Percentiles rank a stretch among this genome's conserved stretches.
These are phyloP conservation scores for Amblyopsis rosae DNA, from an alignment of 2,113 vertebrate genomes.

Conservation along the genomic window DNA sequence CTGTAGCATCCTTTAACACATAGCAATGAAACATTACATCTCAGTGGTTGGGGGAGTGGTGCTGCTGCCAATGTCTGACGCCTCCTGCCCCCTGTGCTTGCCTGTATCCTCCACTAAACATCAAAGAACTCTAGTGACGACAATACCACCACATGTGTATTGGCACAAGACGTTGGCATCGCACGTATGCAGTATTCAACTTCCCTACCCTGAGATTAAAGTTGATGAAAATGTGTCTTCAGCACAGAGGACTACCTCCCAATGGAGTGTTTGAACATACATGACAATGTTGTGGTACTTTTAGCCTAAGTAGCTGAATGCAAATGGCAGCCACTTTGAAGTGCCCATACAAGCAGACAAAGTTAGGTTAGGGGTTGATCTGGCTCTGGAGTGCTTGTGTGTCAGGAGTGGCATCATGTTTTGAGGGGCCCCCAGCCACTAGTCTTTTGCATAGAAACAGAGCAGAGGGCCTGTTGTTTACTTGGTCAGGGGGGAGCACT, in stretches of 20 bases:
- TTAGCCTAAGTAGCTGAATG: constrained; percentile 40
- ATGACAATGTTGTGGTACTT: constrained; percentile 64
- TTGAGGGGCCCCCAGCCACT: constrained; percentile 57
- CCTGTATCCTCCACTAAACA: constrained; percentile 52
- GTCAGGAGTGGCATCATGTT: constrained; percentile 58
- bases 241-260: constrained; percentile 52
- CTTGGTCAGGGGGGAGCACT: constrained; percentile 60
- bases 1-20: constrained; percentile 66
- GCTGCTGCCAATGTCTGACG: constrained; percentile 57
- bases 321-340: constrained; percentile 44
- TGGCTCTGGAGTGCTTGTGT: constrained; percentile 44
- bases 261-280: constrained; percentile 43
- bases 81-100: constrained; percentile 46
- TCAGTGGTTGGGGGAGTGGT: constrained; percentile 59
- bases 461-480: constrained; percentile 63
- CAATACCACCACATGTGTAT: constrained; percentile 58
- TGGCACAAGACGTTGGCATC: constrained; percentile 67
- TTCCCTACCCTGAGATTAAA: constrained; percentile 76
- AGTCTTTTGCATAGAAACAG: constrained; percentile 82
- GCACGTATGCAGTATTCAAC: constrained; percentile 48
- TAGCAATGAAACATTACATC: constrained; percentile 13
- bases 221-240: constrained; percentile 65
- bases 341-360: constrained; percentile 42
- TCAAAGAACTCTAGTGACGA: constrained; percentile 57
- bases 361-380: constrained; percentile 34